Percentiles rank a stretch among this genome's conserved stretches.
phyloP scores from a whole-genome alignment of 1,140 invertebrate species.

The Adoxophyes honmai region DNA sequence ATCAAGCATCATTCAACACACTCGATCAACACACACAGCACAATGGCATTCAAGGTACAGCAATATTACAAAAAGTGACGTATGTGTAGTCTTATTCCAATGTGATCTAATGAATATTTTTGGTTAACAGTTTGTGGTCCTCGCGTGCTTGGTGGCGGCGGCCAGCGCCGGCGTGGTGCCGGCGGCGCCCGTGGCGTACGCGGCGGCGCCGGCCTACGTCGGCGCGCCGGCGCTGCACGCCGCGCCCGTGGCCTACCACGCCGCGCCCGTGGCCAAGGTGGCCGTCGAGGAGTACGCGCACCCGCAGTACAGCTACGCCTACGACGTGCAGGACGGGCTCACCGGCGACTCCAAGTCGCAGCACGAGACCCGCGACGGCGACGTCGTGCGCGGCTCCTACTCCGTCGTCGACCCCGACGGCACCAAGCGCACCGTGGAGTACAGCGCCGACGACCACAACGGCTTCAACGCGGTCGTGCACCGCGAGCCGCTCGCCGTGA shows the following conservation, averaged over 20 bases:
- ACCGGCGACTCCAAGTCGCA: conserved; percentile 81
- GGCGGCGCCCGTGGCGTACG: conserved; percentile 24
- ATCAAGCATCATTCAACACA: conserved; percentile 58
- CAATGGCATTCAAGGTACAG: conserved; percentile 67
- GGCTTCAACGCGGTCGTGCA: conserved; percentile 68
- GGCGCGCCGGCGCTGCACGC: conserved; percentile 17
- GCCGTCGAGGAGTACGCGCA: conserved; percentile 51
- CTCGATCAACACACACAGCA: conserved; percentile 40
- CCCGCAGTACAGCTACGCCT: conserved; percentile 79
- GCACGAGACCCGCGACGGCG: conserved; percentile 78
- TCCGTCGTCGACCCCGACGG: conserved; percentile 80
- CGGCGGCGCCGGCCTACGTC: conserved; percentile 19
- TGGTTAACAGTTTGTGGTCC: conserved; percentile 52
- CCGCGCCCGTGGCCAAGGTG: conserved; percentile 25
- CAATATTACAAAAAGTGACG: no score
- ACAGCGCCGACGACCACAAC: conserved; percentile 73
- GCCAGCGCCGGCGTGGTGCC: conserved; percentile 51
- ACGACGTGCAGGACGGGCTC: conserved; percentile 78
- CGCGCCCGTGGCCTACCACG: conserved; percentile 16
- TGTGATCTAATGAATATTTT: conserved; percentile 17
- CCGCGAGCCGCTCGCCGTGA: conserved; percentile 32
- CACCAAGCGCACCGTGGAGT: conserved; percentile 79
- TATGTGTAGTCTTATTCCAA: not conserved
- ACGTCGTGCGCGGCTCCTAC: conserved; percentile 78
- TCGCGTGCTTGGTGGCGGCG: conserved; percentile 53